Conservation (phyloP, 2,113 vertebrate species). For the Poeciliopsis occidentalis region DNA sequence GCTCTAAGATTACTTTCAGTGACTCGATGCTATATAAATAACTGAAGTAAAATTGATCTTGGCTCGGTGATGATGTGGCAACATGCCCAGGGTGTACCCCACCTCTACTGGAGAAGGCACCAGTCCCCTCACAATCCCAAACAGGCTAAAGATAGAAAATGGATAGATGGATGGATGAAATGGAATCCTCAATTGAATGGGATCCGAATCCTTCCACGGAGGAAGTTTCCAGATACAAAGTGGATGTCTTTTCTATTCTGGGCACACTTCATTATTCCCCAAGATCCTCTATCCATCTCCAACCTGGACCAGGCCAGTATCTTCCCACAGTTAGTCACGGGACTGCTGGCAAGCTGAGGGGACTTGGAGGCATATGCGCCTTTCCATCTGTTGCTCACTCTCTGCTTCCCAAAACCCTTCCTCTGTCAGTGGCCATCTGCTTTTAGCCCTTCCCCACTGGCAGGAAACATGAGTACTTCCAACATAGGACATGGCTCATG, state of each 20-base stretch:
- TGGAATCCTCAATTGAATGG: slow-evolving; percentile 29
- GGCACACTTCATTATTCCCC: slow-evolving; percentile 53
- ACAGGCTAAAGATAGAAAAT: neutral
- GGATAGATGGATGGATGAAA: neutral
- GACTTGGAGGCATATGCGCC: slow-evolving; percentile 78
- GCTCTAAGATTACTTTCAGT: neutral
- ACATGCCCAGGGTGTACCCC: neutral
- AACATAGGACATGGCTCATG: slow-evolving; percentile 62
- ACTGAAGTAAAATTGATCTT: neutral
- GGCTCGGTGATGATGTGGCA: neutral
- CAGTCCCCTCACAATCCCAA: neutral
- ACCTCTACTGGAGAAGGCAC: neutral
- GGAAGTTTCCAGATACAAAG: slow-evolving; percentile 41
- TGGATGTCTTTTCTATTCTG: slow-evolving; percentile 47
- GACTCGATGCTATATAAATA: neutral
- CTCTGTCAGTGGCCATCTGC: slow-evolving; percentile 82
- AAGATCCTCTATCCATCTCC: slow-evolving; percentile 57
- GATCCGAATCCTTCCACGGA: slow-evolving; percentile 18
- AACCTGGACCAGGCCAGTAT: slow-evolving; percentile 71
- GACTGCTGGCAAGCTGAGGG: slow-evolving; percentile 80
- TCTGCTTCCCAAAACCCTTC: slow-evolving; percentile 77
- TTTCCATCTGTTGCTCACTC: slow-evolving; percentile 82
- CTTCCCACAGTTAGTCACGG: slow-evolving; percentile 78
- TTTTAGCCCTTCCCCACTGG: slow-evolving; percentile 79
- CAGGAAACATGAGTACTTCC: slow-evolving; percentile 76